Percentiles rank a stretch among this genome's conserved stretches.
Conservation (phyloP, 2,113 vertebrate genomes). For the Empidonax alnorum region DNA sequence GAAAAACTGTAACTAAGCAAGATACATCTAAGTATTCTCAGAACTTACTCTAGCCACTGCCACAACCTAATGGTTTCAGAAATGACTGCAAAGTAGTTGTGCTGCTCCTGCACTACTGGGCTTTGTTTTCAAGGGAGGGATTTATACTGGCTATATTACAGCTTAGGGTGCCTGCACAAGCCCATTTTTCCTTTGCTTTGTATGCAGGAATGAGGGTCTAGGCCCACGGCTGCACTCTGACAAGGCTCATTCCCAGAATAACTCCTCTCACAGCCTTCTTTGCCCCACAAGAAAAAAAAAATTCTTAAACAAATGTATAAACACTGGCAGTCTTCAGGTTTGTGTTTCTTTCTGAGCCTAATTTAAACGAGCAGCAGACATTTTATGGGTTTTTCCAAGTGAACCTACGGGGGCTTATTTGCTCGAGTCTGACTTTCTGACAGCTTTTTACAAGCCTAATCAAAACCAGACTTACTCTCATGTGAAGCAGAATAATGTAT, state of each 20-base stretch:
- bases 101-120: neutral
- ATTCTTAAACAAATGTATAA: slow-evolving; percentile 54
- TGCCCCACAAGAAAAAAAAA: slow-evolving; percentile 51
- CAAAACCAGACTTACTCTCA: slow-evolving; percentile 67
- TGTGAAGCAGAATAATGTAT: slow-evolving; percentile 50
- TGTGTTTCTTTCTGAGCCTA: slow-evolving; percentile 61
- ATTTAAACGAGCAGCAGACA: slow-evolving; percentile 67
- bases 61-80: neutral
- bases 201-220: neutral
- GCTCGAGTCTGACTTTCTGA: slow-evolving; percentile 51
- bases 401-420: slow-evolving; percentile 71
- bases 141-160: neutral
- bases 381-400: slow-evolving; percentile 57
- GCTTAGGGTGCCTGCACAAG: neutral
- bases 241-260: slow-evolving; percentile 44
- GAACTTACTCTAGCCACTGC: neutral
- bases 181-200: neutral
- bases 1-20: neutral
- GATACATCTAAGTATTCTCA: accelerated
- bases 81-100: neutral
- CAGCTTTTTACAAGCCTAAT: slow-evolving; percentile 64
- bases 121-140: neutral
- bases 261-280: neutral
- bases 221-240: neutral
- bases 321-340: slow-evolving; percentile 57